Base-by-base conservation (phyloP, 2,888 invertebrate species). In the Hypolimnas misippus region DNA sequence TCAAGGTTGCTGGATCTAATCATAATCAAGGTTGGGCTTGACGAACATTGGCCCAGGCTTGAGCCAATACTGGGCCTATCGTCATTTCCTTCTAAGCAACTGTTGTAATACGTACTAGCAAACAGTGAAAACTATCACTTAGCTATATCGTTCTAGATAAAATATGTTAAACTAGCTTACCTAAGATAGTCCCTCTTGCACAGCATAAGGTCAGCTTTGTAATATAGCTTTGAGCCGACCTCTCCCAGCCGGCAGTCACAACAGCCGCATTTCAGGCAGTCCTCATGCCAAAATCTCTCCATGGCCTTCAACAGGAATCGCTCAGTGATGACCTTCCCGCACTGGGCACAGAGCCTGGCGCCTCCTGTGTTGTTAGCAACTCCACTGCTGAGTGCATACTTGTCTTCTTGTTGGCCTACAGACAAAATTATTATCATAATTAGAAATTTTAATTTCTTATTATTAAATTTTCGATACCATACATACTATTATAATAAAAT, bases 171-270 rank as follows among this genome's bases (percentile, higher is more conserved):
- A n/a, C n/a, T n/a, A n/a, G n/a, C 66, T 69, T 70, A 97, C 97
- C 97, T 96, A 87, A 98, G 95, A 88, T 98, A 98, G 87, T 98
- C 98, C 81, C 97, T 93, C 89, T 97, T 96, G 93, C 98, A 98
- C 62, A 98, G 94, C 84, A 98, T 96, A 69, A 98, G 95, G 87
- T 97, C 97, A 42, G 97, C 97, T 86, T 97, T 97, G 74, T 97
- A 96, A 89, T 97, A 98, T 55, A 98, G 93, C 69, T 97, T 97
- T 59, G 97, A 97, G 67, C 98, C 98, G 42, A 98, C 97, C 87
- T 98, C 98, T 1, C 97, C 98, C n/a, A 98, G 94, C 56, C 97
- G 93, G 84, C 97, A 98, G 87, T 97, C 97, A 82, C 98, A 98
- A 88, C 97, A 97, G 65, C 97, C 97, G 80, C 97, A 97, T 82